Conservation (phyloP, 2,797 vertebrate genomes). For the Acomys russatus region DNA sequence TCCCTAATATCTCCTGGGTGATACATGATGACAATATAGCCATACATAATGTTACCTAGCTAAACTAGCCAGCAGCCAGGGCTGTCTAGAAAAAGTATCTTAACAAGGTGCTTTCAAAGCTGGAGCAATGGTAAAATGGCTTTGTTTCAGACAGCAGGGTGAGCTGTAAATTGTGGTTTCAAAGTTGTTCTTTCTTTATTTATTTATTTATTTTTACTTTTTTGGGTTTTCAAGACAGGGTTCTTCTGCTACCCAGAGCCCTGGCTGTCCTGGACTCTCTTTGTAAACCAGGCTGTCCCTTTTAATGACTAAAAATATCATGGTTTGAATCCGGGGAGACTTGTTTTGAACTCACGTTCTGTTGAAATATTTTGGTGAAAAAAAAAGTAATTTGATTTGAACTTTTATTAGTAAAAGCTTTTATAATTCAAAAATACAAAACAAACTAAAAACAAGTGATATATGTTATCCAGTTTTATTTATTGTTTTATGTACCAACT, state of each 20-base stretch:
- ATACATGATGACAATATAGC: not conserved
- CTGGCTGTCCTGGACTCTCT: too few species aligned
- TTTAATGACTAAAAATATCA: slow-evolving; percentile 38
- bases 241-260: too few species aligned
- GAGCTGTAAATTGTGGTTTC: slow-evolving; percentile 11
- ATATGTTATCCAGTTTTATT: not conserved
- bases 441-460: not conserved
- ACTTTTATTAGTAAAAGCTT: not conserved
- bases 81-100: slow-evolving; percentile 13
- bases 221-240: too few species aligned
- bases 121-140: slow-evolving; percentile 27
- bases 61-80: slow-evolving; percentile 32
- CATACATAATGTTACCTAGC: not conserved
- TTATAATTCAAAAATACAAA: slow-evolving; percentile 16
- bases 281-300: too few species aligned
- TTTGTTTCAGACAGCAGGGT: not conserved
- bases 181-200: not conserved
- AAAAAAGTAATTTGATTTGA: slow-evolving; percentile 28
- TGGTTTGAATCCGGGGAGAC: not conserved
- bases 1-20: not conserved
- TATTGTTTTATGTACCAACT: not conserved
- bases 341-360: not conserved
- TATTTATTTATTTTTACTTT: too few species aligned
- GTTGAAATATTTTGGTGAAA: slow-evolving; percentile 8
- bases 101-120: slow-evolving; percentile 16